These are phyloP conservation scores for Hippolais icterina DNA, from an alignment of 2,113 vertebrate genomes.

Conservation along the genomic window DNA sequence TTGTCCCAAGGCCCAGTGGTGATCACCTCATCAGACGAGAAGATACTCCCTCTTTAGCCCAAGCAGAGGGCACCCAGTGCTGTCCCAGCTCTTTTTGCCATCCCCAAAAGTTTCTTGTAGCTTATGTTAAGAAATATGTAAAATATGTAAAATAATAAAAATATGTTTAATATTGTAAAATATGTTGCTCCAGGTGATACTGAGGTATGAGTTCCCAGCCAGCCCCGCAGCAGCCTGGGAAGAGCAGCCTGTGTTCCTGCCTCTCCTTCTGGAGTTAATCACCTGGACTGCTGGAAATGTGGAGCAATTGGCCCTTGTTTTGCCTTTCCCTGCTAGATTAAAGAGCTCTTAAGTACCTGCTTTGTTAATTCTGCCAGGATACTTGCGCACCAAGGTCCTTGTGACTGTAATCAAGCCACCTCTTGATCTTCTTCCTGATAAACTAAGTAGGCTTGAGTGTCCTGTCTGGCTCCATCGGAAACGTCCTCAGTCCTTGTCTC, in stretches of 20 bases:
- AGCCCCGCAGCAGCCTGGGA: not conserved
- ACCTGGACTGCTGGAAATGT: not conserved
- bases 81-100: not conserved
- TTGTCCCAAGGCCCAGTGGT: slow-evolving; percentile 50
- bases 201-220: not conserved
- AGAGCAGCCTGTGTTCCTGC: not conserved
- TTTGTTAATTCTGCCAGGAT: slow-evolving; percentile 55
- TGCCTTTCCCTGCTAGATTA: slow-evolving; percentile 39
- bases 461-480: slow-evolving; percentile 14
- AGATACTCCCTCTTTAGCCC: slow-evolving; percentile 72
- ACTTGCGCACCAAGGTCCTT: not conserved
- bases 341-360: slow-evolving; percentile 56
- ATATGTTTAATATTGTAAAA: not conserved
- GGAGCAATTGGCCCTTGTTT: slow-evolving; percentile 35
- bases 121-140: not conserved
- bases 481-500: not conserved
- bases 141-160: too few relatives aligned
- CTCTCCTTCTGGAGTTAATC: slow-evolving; percentile 24
- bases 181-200: not conserved
- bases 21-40: slow-evolving; percentile 76
- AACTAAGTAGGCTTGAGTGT: slow-evolving; percentile 18
- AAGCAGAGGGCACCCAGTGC: not conserved
- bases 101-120: not conserved
- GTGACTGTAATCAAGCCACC: slow-evolving; percentile 51
- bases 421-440: slow-evolving; percentile 63